Percentiles rank a stretch among this genome's conserved stretches.
These are phyloP conservation scores for Gymnocypris eckloni DNA, from an alignment of 2,797 vertebrate genomes.

Conservation along the genomic window DNA sequence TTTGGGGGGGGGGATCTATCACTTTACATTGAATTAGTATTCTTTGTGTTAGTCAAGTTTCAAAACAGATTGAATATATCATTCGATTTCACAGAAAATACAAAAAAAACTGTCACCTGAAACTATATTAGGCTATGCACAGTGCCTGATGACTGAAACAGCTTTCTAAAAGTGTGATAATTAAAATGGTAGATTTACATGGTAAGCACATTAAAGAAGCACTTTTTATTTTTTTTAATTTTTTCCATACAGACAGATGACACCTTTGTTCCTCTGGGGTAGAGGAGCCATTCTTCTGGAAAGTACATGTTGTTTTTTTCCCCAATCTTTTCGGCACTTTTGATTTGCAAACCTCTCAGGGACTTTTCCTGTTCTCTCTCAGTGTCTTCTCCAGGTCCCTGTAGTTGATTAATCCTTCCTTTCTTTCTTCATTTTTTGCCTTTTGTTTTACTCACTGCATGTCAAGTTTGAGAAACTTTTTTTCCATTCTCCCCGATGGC, in stretches of 20 bases:
- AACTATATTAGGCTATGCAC: neutral
- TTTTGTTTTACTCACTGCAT: conserved; percentile 62
- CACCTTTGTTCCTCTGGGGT: conserved; percentile 60
- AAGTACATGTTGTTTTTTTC: conserved; percentile 60
- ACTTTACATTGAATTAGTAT: neutral
- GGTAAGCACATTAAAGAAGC: conserved; percentile 30
- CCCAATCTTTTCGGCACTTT: conserved; percentile 29
- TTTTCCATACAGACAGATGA: conserved; percentile 57
- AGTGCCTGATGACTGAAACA: neutral
- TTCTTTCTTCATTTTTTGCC: conserved; percentile 24
- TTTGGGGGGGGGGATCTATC: neutral
- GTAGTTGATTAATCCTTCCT: conserved; percentile 68
- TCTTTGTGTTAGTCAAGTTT: neutral
- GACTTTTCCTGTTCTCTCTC: conserved; percentile 60
- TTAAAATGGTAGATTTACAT: conserved; percentile 20
- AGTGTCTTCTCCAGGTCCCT: conserved; percentile 64
- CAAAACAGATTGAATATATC: neutral
- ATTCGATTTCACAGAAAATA: neutral
- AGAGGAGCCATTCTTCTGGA: conserved; percentile 59
- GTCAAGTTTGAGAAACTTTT: conserved; percentile 67
- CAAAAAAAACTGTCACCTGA: neutral
- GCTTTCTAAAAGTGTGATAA: conserved; percentile 8
- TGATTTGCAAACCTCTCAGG: conserved; percentile 37
- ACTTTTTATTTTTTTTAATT: too few species aligned
- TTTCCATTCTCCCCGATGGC: conserved; percentile 58